phyloP scores from a whole-genome alignment of 2,888 invertebrate species.

The Euzophera pinguis region DNA sequence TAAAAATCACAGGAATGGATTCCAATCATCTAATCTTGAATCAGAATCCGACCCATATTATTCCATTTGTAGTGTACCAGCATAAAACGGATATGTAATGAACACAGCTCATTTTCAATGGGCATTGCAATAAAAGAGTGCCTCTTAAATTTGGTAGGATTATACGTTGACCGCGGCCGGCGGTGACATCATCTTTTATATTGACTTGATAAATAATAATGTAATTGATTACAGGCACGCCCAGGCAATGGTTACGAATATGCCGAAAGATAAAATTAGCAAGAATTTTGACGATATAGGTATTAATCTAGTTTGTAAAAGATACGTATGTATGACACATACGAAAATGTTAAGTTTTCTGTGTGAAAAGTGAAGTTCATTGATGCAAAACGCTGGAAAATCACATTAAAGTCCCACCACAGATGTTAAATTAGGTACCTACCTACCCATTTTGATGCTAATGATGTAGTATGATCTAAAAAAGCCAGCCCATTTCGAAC shows the following conservation, averaged over 20 bases:
- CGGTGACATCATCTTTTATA: constrained; percentile 62
- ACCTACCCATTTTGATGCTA: not conserved
- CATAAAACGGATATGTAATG: constrained; percentile 18
- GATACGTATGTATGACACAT: not conserved
- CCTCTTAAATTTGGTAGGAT: constrained; percentile 41
- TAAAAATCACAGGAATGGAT: constrained; percentile 2
- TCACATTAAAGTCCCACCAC: not conserved
- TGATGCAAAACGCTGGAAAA: not conserved
- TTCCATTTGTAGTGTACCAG: no score
- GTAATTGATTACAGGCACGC: constrained; percentile 64
- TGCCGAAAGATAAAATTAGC: constrained; percentile 11
- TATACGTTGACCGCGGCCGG: constrained; percentile 50
- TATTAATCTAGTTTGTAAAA: not conserved
- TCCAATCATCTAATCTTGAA: not conserved
- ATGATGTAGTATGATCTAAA: constrained; percentile 26
- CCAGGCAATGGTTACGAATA: constrained; percentile 40
- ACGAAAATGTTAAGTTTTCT: not conserved
- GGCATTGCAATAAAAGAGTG: constrained; percentile 12
- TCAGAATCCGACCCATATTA: not conserved
- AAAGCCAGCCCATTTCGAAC: constrained; percentile 52
- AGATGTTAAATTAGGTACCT: not conserved
- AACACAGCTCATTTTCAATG: constrained; percentile 21
- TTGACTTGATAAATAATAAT: constrained; percentile 55
- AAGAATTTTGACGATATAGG: not conserved
- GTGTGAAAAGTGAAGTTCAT: constrained; percentile 5